A percentile compares a stretch with the other conserved stretches of the same genome.
phyloP scores from a whole-genome alignment of 2,888 invertebrate species.

The Plagiodera versicolora region DNA sequence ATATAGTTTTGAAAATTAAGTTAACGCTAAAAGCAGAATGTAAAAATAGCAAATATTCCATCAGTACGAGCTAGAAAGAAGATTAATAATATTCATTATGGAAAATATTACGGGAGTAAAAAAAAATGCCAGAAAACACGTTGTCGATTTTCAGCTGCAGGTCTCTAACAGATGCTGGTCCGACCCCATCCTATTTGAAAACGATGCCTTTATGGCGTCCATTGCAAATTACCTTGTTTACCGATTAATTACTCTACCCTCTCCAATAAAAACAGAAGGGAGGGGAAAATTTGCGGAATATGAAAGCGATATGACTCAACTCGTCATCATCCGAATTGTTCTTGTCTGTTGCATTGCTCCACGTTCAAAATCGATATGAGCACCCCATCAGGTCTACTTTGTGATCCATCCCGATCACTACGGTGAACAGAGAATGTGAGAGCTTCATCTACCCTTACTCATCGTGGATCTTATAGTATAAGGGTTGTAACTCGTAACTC shows the following conservation, averaged over 20 bases:
- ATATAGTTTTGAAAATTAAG: no score
- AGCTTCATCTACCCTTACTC: not conserved
- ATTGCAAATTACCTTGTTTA: conserved; percentile 25
- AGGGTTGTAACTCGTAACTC: conserved; percentile 1
- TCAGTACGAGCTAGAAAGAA: no score
- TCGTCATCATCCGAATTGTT: conserved; percentile 20
- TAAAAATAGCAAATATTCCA: no score
- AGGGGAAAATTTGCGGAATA: not conserved
- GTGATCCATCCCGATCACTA: conserved; percentile 9
- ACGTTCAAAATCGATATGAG: conserved; percentile 20
- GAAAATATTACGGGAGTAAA: no score
- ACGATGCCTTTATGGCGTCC: conserved; percentile 16
- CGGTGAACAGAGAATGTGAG: conserved; percentile 10
- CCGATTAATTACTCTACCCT: conserved; percentile 22
- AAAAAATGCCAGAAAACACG: no score
- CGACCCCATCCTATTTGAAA: not conserved
- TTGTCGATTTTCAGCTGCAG: not conserved
- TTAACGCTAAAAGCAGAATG: no score
- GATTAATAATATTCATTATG: no score
- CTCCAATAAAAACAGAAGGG: conserved; percentile 20
- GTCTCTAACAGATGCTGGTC: conserved; percentile 16
- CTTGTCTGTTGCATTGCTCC: conserved; percentile 23
- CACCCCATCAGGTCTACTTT: conserved; percentile 11
- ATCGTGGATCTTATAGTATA: not conserved
- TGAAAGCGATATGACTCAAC: conserved; percentile 18